phyloP scores from a whole-genome alignment of 2,113 vertebrate species.

The Amblyornis subalaris region DNA sequence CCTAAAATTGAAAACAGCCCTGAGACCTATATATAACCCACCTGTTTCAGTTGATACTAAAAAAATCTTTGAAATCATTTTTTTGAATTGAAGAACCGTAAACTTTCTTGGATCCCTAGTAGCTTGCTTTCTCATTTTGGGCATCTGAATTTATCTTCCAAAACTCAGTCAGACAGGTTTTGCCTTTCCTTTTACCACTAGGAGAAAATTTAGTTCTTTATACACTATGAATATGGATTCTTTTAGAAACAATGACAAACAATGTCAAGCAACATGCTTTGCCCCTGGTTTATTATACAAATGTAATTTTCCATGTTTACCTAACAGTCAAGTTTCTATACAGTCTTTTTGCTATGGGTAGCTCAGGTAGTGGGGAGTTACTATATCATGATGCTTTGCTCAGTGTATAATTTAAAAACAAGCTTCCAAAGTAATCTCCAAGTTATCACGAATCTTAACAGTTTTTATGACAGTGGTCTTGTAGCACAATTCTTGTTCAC shows the following conservation, averaged over 20 bases:
- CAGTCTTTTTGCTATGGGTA: not conserved
- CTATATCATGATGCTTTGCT: not conserved
- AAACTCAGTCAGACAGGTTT: not conserved
- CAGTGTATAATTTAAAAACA: not conserved
- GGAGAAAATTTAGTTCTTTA: not conserved
- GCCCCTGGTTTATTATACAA: not conserved
- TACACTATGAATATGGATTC: not conserved
- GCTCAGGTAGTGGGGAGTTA: not conserved
- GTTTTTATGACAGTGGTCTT: not conserved
- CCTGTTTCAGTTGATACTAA: not conserved
- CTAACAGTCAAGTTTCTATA: not conserved
- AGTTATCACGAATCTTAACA: not conserved
- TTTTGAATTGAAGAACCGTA: accelerated
- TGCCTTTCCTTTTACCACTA: not conserved
- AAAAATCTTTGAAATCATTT: accelerated
- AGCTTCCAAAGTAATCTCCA: not conserved
- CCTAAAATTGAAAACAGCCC: not conserved
- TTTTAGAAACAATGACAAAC: not conserved
- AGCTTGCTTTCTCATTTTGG: not conserved
- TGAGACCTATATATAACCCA: not conserved
- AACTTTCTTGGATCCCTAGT: not conserved
- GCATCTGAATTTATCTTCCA: not conserved
- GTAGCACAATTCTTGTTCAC: not conserved
- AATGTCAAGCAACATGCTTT: not conserved
- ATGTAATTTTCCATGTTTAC: not conserved